These are phyloP conservation scores for Tautogolabrus adspersus DNA, from an alignment of 2,113 vertebrate species.

Conservation along the genomic window DNA sequence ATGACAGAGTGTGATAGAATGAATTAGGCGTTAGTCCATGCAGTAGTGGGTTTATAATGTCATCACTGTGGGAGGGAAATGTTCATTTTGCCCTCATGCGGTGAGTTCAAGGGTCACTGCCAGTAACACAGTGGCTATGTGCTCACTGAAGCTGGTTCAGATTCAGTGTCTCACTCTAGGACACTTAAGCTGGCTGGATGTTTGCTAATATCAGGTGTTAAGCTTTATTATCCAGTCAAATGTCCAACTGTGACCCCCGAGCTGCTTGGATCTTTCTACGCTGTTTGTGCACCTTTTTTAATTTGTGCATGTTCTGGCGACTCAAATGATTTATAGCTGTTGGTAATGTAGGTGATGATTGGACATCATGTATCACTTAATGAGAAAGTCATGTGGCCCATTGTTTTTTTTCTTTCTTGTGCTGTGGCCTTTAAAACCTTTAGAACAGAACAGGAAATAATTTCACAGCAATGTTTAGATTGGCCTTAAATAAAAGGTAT, in stretches of 20 bases:
- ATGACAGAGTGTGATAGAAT: constrained; percentile 24
- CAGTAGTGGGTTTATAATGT: neutral
- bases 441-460: no score
- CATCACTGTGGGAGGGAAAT: neutral
- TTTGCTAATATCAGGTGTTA: constrained; percentile 57
- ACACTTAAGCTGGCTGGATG: constrained; percentile 43
- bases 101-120: constrained; percentile 27
- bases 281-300: constrained; percentile 5
- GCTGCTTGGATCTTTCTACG: constrained; percentile 13
- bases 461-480: no score
- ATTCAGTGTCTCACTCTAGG: constrained; percentile 32
- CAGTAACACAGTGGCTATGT: constrained; percentile 11
- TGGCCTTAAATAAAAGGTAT: no score
- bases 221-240: constrained; percentile 52
- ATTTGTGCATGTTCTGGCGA: neutral
- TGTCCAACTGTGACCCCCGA: constrained; percentile 27
- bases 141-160: neutral
- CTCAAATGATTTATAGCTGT: neutral
- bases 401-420: neutral
- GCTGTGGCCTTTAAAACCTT: neutral
- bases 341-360: neutral
- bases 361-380: neutral
- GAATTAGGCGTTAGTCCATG: neutral
- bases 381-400: neutral
- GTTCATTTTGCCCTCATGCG: constrained; percentile 1